phyloP scores from a whole-genome alignment of 2,888 invertebrate species.

The Chirona hameri region DNA sequence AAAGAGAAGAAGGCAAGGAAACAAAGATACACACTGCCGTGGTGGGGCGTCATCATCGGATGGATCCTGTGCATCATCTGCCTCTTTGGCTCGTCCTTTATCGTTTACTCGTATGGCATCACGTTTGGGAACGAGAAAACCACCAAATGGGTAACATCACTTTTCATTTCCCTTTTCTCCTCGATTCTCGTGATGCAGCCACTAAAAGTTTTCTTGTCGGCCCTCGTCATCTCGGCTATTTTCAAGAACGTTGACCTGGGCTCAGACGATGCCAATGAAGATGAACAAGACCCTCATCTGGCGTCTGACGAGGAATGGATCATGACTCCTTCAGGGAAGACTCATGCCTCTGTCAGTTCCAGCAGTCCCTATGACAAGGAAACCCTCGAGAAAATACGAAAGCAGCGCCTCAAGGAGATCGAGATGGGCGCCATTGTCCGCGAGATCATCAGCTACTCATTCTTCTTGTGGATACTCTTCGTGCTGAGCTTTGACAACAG shows the following conservation, averaged over 20 bases:
- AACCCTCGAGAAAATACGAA: constrained; percentile 44
- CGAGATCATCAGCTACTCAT: constrained; percentile 49
- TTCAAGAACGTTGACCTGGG: constrained; percentile 44
- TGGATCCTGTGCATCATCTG: constrained; percentile 49
- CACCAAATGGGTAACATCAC: constrained; percentile 51
- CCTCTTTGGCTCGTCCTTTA: constrained; percentile 45
- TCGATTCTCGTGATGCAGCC: constrained; percentile 52
- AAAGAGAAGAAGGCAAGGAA: constrained; percentile 30
- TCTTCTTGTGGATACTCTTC: constrained; percentile 51
- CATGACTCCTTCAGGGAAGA: constrained; percentile 29
- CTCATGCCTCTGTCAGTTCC: too few species aligned
- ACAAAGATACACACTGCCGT: constrained; percentile 39
- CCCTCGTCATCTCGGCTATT: constrained; percentile 41
- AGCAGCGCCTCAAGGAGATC: constrained; percentile 48
- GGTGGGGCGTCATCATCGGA: constrained; percentile 45
- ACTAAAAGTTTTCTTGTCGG: constrained; percentile 47
- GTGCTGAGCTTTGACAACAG: constrained; percentile 49
- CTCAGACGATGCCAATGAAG: constrained; percentile 45
- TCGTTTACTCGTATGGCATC: constrained; percentile 51
- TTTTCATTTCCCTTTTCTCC: constrained; percentile 50
- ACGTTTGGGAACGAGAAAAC: constrained; percentile 50
- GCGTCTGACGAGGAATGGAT: constrained; percentile 47
- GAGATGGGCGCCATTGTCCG: constrained; percentile 50
- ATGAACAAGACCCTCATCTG: constrained; percentile 45
- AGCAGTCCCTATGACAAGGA: constrained; percentile 39